phyloP scores from a whole-genome alignment of 2,113 vertebrate species.

The Sphyrna mokarran region DNA sequence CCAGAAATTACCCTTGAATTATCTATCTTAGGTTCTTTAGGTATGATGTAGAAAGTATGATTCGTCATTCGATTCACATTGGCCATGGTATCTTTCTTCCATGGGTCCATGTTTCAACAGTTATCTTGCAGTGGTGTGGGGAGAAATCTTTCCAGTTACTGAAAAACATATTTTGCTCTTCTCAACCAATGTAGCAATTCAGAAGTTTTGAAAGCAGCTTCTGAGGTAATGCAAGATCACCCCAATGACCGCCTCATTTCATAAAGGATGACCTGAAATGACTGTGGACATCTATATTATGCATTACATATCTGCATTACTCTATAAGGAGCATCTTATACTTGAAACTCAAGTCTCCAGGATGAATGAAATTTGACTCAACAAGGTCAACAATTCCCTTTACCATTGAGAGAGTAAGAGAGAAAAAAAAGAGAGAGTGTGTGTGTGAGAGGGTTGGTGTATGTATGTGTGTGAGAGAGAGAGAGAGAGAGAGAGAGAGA shows the following conservation, averaged over 20 bases:
- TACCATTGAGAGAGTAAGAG: background rate
- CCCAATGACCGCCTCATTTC: background rate
- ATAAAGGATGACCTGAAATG: background rate
- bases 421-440: too few relatives aligned
- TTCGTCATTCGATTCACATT: background rate
- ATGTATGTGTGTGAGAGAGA: too few relatives aligned
- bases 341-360: background rate
- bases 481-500: too few relatives aligned
- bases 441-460: too few relatives aligned
- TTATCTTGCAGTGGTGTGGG: background rate
- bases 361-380: background rate
- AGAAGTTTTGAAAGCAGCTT: background rate
- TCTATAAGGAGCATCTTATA: background rate
- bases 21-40: too few relatives aligned
- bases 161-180: background rate
- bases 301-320: background rate
- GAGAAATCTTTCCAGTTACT: background rate
- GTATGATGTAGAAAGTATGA: too few relatives aligned
- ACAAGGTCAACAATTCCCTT: background rate
- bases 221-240: background rate
- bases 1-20: background rate
- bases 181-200: background rate
- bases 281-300: background rate
- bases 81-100: background rate
- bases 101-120: background rate